Evolutionary conservation across 2,888 invertebrate species (phyloP).

Genomic region (Philonicus albiceps): DNA sequence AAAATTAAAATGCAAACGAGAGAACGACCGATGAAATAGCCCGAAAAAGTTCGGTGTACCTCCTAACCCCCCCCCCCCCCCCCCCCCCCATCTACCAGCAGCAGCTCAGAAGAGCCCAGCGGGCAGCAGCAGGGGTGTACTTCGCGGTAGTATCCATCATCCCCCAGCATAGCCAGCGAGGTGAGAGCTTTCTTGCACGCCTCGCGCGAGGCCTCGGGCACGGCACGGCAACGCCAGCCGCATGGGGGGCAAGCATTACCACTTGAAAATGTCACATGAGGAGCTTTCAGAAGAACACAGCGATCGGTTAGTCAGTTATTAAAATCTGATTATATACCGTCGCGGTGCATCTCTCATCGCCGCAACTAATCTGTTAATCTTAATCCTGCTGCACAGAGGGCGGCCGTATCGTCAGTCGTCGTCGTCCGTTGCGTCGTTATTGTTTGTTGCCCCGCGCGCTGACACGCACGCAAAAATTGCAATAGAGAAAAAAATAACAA

Average conservation of each 20-base stretch:
- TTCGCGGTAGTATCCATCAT: too few species aligned
- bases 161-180: background rate
- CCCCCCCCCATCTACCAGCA: too few species aligned
- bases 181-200: background rate
- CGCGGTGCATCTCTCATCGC: background rate
- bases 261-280: background rate
- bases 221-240: background rate
- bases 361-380: constrained; percentile 13
- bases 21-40: background rate
- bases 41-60: background rate
- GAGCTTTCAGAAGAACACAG: background rate
- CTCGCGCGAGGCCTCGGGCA: background rate
- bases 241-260: too few species aligned
- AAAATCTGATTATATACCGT: background rate
- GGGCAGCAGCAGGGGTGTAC: background rate
- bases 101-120: too few species aligned
- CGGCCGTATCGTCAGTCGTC: background rate
- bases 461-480: background rate
- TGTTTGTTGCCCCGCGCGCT: background rate
- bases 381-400: background rate
- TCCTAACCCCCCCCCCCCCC: background rate
- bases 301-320: constrained; percentile 8
- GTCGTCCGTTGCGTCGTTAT: background rate
- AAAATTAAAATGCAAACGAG: background rate
- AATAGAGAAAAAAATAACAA: background rate